Evolutionary conservation across 1,140 invertebrate genomes (phyloP).

Genomic region (Lepidurus couesii): DNA sequence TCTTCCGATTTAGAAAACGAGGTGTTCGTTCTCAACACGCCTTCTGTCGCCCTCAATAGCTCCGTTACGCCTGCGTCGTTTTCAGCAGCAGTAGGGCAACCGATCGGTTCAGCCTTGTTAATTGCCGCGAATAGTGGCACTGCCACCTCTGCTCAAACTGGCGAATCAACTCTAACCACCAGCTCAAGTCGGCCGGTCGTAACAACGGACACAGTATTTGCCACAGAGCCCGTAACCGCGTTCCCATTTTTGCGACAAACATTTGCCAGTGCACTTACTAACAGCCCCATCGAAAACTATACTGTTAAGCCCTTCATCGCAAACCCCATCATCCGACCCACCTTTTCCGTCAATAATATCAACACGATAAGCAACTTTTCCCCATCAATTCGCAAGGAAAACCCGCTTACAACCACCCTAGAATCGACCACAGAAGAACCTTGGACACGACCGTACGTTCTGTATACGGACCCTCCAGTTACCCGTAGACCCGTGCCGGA

Average conservation of each 20-base stretch:
- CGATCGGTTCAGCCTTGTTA: not conserved
- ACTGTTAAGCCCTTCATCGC: not conserved
- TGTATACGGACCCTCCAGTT: not conserved
- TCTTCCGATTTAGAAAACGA: constrained; percentile 11
- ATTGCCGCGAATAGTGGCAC: not conserved
- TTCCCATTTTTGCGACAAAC: not conserved
- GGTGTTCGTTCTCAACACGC: constrained; percentile 25
- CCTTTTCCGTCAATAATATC: not conserved
- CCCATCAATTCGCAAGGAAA: not conserved
- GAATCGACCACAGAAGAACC: not conserved
- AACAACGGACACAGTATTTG: not conserved
- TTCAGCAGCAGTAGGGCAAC: not conserved
- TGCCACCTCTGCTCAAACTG: not conserved
- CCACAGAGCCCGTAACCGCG: not conserved
- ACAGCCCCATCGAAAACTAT: not conserved
- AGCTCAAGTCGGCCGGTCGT: not conserved
- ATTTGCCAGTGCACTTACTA: not conserved
- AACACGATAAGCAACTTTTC: not conserved
- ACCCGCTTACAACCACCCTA: not conserved
- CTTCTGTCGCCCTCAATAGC: not conserved
- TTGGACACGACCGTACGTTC: not conserved
- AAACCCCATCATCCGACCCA: not conserved
- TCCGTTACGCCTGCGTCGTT: not conserved
- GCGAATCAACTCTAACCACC: not conserved
- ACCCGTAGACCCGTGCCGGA: not conserved